Conservation (phyloP, 2,888 invertebrate genomes). For the Tinea trinotella region DNA sequence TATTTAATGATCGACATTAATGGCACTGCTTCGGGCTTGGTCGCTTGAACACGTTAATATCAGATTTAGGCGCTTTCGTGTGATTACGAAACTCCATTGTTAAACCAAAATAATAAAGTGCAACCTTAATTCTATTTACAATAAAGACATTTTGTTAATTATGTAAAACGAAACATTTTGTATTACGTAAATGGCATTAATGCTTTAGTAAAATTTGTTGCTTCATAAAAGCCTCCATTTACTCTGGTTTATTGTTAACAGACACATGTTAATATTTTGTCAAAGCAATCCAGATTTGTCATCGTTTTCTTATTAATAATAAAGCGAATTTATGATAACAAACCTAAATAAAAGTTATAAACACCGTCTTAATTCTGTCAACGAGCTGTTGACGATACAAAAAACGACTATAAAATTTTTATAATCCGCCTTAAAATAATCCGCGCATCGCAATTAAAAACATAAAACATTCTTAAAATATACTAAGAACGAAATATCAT, state of each 20-base stretch:
- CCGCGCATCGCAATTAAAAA: conserved; percentile 62
- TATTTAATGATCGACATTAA: conserved; percentile 71
- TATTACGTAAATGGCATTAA: no score
- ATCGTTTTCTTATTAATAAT: conserved; percentile 4
- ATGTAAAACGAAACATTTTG: background rate
- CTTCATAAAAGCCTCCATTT: background rate
- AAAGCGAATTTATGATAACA: conserved; percentile 4
- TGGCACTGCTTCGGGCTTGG: conserved; percentile 55
- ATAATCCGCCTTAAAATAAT: conserved; percentile 57
- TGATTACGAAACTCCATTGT: conserved; percentile 57
- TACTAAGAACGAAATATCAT: conserved; percentile 52
- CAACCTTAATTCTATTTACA: conserved; percentile 28
- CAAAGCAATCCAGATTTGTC: background rate
- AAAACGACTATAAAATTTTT: conserved; percentile 60
- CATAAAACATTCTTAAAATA: conserved; percentile 62
- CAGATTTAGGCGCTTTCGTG: conserved; percentile 66
- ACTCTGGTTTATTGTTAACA: background rate
- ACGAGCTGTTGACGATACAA: conserved; percentile 52
- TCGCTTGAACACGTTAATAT: conserved; percentile 60
- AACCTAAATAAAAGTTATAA: conserved; percentile 31
- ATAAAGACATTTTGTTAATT: background rate
- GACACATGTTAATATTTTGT: background rate
- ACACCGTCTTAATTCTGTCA: conserved; percentile 64
- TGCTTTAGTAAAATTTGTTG: no score
- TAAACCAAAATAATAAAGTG: conserved; percentile 49